These are phyloP conservation scores for Merodon equestris DNA, from an alignment of 2,888 invertebrate genomes.

Conservation along the genomic window DNA sequence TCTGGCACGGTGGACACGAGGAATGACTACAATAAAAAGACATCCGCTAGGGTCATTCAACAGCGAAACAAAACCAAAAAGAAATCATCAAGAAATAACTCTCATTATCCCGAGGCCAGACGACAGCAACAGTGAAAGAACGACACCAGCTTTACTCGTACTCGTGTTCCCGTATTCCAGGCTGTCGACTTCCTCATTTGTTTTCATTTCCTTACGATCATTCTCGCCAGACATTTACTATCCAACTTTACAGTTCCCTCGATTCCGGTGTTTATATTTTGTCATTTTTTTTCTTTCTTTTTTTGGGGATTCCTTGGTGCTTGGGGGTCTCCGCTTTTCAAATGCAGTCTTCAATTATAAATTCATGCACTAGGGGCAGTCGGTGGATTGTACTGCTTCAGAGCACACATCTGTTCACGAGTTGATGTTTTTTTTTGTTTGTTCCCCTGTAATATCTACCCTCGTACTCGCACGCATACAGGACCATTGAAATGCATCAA, in stretches of 20 bases:
- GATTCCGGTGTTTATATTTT: no score
- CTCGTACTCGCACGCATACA: constrained; percentile 53
- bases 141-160: constrained; percentile 8
- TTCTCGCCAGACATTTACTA: constrained; percentile 14
- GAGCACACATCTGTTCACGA: constrained; percentile 59
- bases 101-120: constrained; percentile 23
- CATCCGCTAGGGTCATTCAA: constrained; percentile 64
- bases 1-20: constrained; percentile 24
- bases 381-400: background rate
- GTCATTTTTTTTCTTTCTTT: no score
- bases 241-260: constrained; percentile 4
- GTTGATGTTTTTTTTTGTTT: background rate
- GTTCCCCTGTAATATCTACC: no score
- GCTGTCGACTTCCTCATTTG: constrained; percentile 39
- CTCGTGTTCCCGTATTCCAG: constrained; percentile 4
- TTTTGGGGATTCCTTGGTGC: constrained; percentile 53
- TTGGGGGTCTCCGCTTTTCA: constrained; percentile 23
- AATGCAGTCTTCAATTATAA: constrained; percentile 54
- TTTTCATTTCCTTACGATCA: constrained; percentile 18
- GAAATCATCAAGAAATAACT: constrained; percentile 12
- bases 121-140: no score
- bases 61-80: constrained; percentile 8
- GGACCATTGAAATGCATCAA: constrained; percentile 61
- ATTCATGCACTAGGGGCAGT: constrained; percentile 40
- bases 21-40: constrained; percentile 23